Evolutionary conservation across 2,888 invertebrate species (phyloP).

Genomic region (Drosophila mimetica): DNA sequence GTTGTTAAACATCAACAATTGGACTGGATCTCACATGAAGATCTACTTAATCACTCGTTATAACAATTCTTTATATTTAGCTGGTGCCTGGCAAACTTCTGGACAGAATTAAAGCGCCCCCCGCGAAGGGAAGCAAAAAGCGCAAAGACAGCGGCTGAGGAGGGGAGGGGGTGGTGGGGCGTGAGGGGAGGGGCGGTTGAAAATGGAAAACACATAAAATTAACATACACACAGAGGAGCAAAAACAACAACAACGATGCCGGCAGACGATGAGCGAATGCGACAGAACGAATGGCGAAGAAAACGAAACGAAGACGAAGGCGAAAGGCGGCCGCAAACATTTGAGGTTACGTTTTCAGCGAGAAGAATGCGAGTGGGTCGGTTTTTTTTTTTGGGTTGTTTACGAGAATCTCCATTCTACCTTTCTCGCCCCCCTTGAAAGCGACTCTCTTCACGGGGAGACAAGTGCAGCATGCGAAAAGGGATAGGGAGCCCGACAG

Average conservation of each 20-base stretch:
- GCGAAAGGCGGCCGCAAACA: slow-evolving; percentile 54
- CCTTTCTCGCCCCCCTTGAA: slow-evolving; percentile 1
- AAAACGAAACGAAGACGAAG: slow-evolving; percentile 36
- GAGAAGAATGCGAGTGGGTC: slow-evolving; percentile 66
- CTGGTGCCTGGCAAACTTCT: slow-evolving; percentile 11
- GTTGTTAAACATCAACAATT: too few relatives aligned
- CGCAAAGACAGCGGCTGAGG: slow-evolving; percentile 16
- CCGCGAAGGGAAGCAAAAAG: slow-evolving; percentile 23
- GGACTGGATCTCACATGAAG: too few relatives aligned
- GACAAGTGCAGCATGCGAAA: slow-evolving; percentile 46
- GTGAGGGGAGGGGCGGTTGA: slow-evolving; percentile 27
- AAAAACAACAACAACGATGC: slow-evolving; percentile 38
- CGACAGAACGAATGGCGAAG: slow-evolving; percentile 30
- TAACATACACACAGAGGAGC: slow-evolving; percentile 54
- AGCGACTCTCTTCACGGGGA: slow-evolving; percentile 2
- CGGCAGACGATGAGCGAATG: slow-evolving; percentile 42
- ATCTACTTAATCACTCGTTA: too few relatives aligned
- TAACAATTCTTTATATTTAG: too few relatives aligned
- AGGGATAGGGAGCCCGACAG: slow-evolving; percentile 18
- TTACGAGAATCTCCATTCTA: slow-evolving; percentile 37
- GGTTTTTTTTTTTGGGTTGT: slow-evolving; percentile 35
- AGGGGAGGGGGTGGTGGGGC: slow-evolving; percentile 20
- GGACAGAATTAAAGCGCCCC: slow-evolving; percentile 29
- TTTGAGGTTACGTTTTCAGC: slow-evolving; percentile 75
- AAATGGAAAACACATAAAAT: slow-evolving; percentile 63